These are phyloP conservation scores for Ariolimax columbianus DNA, from an alignment of 2,888 invertebrate species.

Conservation along the genomic window DNA sequence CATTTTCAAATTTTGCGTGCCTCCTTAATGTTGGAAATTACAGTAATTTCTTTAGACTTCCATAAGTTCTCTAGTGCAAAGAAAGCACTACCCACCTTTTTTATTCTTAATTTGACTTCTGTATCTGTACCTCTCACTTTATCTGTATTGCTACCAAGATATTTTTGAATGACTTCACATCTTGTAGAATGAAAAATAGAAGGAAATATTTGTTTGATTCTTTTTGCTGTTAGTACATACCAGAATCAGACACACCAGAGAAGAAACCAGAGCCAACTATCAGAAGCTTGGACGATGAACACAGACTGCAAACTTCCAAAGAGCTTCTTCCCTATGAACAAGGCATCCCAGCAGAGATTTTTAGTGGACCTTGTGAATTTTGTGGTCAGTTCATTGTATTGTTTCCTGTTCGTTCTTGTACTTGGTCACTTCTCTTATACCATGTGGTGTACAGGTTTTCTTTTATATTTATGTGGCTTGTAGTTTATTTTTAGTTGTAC, in stretches of 20 bases:
- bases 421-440: background rate
- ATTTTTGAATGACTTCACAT: too few relatives aligned
- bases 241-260: conserved; percentile 68
- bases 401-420: too few relatives aligned
- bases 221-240: conserved; percentile 63
- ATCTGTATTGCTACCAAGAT: too few relatives aligned
- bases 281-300: conserved; percentile 32
- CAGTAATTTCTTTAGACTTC: too few relatives aligned
- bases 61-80: too few relatives aligned
- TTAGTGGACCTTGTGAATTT: conserved; percentile 75
- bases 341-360: conserved; percentile 63
- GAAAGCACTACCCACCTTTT: too few relatives aligned
- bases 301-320: background rate
- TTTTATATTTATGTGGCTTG: conserved; percentile 24
- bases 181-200: too few relatives aligned
- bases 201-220: background rate
- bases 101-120: too few relatives aligned
- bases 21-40: too few relatives aligned
- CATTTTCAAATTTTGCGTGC: too few relatives aligned
- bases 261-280: conserved; percentile 40
- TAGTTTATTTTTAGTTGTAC: too few relatives aligned
- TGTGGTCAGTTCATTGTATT: conserved; percentile 60
- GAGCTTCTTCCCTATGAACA: conserved; percentile 60
- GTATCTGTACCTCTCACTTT: too few relatives aligned
- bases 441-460: background rate